Evolutionary conservation across 2,113 vertebrate species (phyloP).

Genomic region (Anas platyrhynchos): DNA sequence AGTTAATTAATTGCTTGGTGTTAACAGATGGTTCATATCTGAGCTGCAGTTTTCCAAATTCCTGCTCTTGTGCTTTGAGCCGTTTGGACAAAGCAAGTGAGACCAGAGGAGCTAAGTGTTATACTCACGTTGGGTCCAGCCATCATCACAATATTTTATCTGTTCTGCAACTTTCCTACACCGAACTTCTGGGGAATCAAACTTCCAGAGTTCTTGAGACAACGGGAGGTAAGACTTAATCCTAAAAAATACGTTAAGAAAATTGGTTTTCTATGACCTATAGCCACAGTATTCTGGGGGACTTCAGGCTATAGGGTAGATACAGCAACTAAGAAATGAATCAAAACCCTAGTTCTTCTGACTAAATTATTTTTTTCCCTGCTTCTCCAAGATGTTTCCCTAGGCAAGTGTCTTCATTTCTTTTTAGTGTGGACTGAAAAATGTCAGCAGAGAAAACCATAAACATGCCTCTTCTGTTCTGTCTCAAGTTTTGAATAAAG

Average conservation of each 20-base stretch:
- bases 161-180: neutral
- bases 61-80: neutral
- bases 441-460: neutral
- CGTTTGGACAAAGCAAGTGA: neutral
- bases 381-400: neutral
- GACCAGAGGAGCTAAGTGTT: neutral
- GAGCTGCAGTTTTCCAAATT: conserved; percentile 1
- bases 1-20: conserved; percentile 26
- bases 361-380: neutral
- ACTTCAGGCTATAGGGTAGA: neutral
- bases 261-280: neutral
- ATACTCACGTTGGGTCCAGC: neutral
- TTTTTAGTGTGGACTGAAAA: neutral
- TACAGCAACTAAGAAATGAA: neutral
- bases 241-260: neutral
- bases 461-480: neutral
- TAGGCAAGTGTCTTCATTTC: neutral
- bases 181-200: neutral
- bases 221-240: neutral
- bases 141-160: neutral
- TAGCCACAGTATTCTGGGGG: neutral
- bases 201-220: neutral
- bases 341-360: neutral
- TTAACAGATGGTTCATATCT: conserved; percentile 2
- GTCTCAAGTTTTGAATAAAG: conserved; percentile 7